A percentile compares a stretch with the other conserved stretches of the same genome.
Conservation (phyloP, 2,113 vertebrate genomes). For the Burhinus oedicnemus region DNA sequence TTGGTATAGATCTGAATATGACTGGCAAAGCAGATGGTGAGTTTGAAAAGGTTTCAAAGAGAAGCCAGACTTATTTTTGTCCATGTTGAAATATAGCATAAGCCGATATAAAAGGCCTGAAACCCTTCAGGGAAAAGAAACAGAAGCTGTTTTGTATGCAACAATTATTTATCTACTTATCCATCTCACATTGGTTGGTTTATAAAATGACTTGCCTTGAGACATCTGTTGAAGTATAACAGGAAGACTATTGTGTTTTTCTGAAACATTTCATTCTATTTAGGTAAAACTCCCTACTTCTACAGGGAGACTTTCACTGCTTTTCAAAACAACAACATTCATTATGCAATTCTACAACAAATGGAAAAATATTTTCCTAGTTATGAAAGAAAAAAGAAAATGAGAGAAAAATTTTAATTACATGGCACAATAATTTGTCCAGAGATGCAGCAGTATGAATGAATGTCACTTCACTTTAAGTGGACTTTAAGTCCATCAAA, state of each 20-base stretch:
- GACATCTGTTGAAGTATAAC: slow-evolving; percentile 76
- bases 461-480: neutral
- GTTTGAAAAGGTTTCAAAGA: slow-evolving; percentile 61
- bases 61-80: slow-evolving; percentile 56
- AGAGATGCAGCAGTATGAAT: neutral
- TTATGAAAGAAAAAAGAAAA: slow-evolving; percentile 37
- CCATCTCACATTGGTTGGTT: slow-evolving; percentile 69
- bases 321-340: slow-evolving; percentile 52
- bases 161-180: slow-evolving; percentile 72
- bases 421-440: slow-evolving; percentile 15
- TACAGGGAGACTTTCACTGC: slow-evolving; percentile 53
- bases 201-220: slow-evolving; percentile 74
- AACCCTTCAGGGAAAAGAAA: slow-evolving; percentile 64
- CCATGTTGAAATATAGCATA: slow-evolving; percentile 59
- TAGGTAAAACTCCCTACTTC: slow-evolving; percentile 64
- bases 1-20: slow-evolving; percentile 13
- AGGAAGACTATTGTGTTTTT: slow-evolving; percentile 76
- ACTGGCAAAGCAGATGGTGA: slow-evolving; percentile 57
- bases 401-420: neutral
- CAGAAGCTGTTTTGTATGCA: slow-evolving; percentile 63
- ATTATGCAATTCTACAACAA: slow-evolving; percentile 23
- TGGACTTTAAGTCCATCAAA: neutral
- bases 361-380: slow-evolving; percentile 41
- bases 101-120: slow-evolving; percentile 53
- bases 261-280: slow-evolving; percentile 71